phyloP scores from a whole-genome alignment of 2,797 vertebrate species.

The Euthynnus affinis region DNA sequence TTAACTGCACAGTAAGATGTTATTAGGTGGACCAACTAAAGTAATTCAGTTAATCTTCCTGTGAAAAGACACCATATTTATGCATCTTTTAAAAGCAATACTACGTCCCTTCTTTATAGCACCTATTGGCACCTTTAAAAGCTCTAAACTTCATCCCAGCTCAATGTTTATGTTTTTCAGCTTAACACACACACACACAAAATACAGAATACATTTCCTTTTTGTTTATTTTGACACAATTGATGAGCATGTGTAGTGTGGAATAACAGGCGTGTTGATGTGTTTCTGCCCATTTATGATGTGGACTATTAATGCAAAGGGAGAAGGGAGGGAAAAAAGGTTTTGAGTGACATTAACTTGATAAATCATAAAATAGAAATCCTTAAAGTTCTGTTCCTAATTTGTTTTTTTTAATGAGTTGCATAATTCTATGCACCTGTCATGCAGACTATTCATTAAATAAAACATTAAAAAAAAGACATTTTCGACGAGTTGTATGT shows the following conservation, averaged over 20 bases:
- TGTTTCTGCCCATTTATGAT: conserved; percentile 12
- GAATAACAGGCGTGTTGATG: conserved; percentile 9
- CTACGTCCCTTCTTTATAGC: not conserved
- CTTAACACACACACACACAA: conserved; percentile 4
- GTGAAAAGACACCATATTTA: not conserved
- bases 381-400: not conserved
- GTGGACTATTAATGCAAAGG: not conserved
- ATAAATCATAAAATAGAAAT: conserved; percentile 10
- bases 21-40: not conserved
- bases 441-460: conserved; percentile 4
- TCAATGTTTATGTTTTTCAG: not conserved
- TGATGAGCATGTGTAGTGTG: conserved; percentile 12
- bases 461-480: conserved; percentile 2
- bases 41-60: no score
- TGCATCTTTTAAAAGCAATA: not conserved
- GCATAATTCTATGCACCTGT: conserved; percentile 7
- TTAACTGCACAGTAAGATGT: not conserved
- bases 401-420: conserved; percentile 19
- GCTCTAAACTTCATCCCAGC: not conserved
- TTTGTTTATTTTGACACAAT: conserved; percentile 28
- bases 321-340: not conserved
- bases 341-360: not conserved
- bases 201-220: not conserved
- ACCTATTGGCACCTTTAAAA: not conserved
- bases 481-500: conserved; percentile 7